phyloP scores from a whole-genome alignment of 2,888 invertebrate species.

The Nipponacmea schrenckii region DNA sequence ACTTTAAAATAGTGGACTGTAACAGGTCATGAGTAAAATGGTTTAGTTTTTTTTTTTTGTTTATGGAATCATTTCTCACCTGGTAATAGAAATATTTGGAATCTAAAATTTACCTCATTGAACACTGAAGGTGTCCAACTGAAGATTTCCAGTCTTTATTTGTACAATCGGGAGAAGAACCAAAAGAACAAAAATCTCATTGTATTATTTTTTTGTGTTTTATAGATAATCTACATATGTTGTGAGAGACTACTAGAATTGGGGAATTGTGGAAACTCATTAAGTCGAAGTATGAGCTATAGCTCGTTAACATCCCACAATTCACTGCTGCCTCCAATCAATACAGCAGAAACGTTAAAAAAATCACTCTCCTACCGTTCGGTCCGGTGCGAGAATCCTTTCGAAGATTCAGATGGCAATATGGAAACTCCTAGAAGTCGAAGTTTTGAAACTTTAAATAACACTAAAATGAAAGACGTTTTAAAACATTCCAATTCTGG shows the following conservation, averaged over 20 bases:
- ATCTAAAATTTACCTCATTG: not conserved
- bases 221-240: conserved; percentile 80
- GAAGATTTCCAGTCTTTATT: too few species aligned
- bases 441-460: not conserved
- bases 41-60: too few species aligned
- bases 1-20: too few species aligned
- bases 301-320: conserved; percentile 5
- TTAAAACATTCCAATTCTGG: not conserved
- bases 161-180: too few species aligned
- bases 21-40: too few species aligned
- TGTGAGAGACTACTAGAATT: conserved; percentile 82
- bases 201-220: conserved; percentile 29
- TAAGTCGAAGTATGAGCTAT: conserved; percentile 20
- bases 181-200: not conserved
- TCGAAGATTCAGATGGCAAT: not conserved
- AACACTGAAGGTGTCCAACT: too few species aligned
- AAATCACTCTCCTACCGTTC: not conserved
- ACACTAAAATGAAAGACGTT: not conserved
- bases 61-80: too few species aligned
- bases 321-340: conserved; percentile 5
- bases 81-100: too few species aligned
- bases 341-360: not conserved
- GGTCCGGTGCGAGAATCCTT: too few species aligned
- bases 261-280: conserved; percentile 44
- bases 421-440: not conserved